A percentile compares a stretch with the other conserved stretches of the same genome.
phyloP scores from a whole-genome alignment of 1,140 invertebrate genomes.

The Aleiodes sp. region DNA sequence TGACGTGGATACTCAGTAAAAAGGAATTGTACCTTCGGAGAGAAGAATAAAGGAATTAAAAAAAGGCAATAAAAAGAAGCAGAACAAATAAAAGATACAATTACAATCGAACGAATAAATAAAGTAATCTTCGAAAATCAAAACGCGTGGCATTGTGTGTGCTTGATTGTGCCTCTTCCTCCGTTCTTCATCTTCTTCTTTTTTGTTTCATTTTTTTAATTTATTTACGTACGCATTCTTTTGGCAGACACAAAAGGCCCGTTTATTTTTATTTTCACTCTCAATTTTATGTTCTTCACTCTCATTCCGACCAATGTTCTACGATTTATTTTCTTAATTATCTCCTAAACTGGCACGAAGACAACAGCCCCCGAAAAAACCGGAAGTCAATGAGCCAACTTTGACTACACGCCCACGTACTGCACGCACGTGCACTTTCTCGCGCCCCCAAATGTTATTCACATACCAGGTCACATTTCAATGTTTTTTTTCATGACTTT shows the following conservation, averaged over 20 bases:
- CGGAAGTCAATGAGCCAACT: constrained; percentile 31
- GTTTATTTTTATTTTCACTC: not conserved
- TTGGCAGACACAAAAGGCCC: not conserved
- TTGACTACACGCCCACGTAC: constrained; percentile 33
- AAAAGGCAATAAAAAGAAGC: not conserved
- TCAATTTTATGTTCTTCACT: not conserved
- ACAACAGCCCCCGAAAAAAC: constrained; percentile 19
- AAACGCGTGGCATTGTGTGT: not conserved
- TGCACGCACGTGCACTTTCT: constrained; percentile 39
- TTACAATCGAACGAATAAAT: not conserved
- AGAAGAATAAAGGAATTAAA: not conserved
- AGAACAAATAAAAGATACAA: not conserved
- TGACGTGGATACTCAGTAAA: constrained; percentile 30
- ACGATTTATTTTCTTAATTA: constrained; percentile 25
- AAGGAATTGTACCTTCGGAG: not conserved
- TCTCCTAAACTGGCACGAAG: constrained; percentile 1
- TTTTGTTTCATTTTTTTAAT: not conserved
- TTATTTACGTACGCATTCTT: too few relatives aligned
- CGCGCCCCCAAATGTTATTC: constrained; percentile 33
- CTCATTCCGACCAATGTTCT: not conserved
- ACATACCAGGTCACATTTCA: constrained; percentile 12
- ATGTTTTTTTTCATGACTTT: not conserved
- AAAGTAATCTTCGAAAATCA: not conserved
- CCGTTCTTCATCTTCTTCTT: not conserved
- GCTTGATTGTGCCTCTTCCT: too few relatives aligned